These are phyloP conservation scores for Nomada fabriciana DNA, from an alignment of 2,888 invertebrate species.

Conservation along the genomic window DNA sequence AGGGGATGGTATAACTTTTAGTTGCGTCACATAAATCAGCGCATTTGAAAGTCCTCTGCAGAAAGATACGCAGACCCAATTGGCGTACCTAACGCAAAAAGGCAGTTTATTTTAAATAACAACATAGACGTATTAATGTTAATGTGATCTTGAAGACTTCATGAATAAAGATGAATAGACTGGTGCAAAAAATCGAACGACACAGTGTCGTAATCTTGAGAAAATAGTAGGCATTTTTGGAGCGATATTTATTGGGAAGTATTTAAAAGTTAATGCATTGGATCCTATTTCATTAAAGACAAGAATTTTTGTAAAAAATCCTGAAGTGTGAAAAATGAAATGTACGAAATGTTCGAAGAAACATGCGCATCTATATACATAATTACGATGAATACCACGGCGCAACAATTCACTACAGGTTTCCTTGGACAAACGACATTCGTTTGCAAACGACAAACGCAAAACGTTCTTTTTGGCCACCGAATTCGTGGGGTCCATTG, in stretches of 20 bases:
- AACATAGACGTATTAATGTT: background rate
- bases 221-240: background rate
- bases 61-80: slow-evolving; percentile 12
- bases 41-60: slow-evolving; percentile 7
- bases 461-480: too few relatives aligned
- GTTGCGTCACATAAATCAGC: slow-evolving; percentile 31
- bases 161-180: background rate
- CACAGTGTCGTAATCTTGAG: background rate
- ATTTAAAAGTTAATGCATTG: background rate
- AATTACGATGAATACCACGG: too few relatives aligned
- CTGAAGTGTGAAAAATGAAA: too few relatives aligned
- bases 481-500: too few relatives aligned
- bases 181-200: background rate
- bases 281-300: too few relatives aligned
- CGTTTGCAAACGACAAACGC: too few relatives aligned
- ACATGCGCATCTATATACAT: too few relatives aligned
- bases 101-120: background rate
- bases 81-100: background rate
- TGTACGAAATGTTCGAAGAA: too few relatives aligned
- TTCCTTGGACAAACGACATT: too few relatives aligned
- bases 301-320: too few relatives aligned
- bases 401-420: too few relatives aligned
- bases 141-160: background rate
- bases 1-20: slow-evolving; percentile 32
- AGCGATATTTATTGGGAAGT: background rate